These are phyloP conservation scores for Rhamphomyia laevipes DNA, from an alignment of 2,888 invertebrate species.

Conservation along the genomic window DNA sequence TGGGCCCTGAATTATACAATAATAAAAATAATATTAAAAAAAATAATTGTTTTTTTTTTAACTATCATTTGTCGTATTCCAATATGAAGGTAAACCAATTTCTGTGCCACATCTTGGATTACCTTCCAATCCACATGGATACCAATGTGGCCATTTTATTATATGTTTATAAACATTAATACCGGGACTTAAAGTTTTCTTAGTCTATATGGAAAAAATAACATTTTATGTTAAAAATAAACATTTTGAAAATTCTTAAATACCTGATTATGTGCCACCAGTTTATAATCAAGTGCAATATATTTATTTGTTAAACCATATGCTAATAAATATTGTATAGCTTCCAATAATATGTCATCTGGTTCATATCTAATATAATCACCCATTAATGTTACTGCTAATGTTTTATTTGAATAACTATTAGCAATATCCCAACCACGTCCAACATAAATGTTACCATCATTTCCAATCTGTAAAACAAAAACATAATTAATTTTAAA, in stretches of 20 bases:
- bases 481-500: background rate
- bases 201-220: conserved; percentile 27
- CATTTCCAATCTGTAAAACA: conserved; percentile 39
- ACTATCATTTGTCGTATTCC: conserved; percentile 17
- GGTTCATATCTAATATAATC: conserved; percentile 38
- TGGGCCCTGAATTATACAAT: no score
- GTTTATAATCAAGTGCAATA: conserved; percentile 36
- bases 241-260: conserved; percentile 2
- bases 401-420: conserved; percentile 39
- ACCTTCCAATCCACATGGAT: conserved; percentile 26
- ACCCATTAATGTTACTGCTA: conserved; percentile 42
- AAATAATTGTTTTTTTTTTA: background rate
- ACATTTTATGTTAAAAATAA: background rate
- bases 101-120: conserved; percentile 29
- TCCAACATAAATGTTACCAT: conserved; percentile 43
- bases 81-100: conserved; percentile 26
- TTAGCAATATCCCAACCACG: conserved; percentile 43
- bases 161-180: conserved; percentile 39
- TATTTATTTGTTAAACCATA: conserved; percentile 36
- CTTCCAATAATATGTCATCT: conserved; percentile 36
- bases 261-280: conserved; percentile 44
- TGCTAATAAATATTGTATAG: conserved; percentile 36
- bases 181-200: conserved; percentile 41
- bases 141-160: conserved; percentile 40
- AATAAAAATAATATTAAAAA: no score